Evolutionary conservation across 2,797 vertebrate species (phyloP), one percentile per base, ranked within the genome.

Genomic region (Tangara arthus): DNA sequence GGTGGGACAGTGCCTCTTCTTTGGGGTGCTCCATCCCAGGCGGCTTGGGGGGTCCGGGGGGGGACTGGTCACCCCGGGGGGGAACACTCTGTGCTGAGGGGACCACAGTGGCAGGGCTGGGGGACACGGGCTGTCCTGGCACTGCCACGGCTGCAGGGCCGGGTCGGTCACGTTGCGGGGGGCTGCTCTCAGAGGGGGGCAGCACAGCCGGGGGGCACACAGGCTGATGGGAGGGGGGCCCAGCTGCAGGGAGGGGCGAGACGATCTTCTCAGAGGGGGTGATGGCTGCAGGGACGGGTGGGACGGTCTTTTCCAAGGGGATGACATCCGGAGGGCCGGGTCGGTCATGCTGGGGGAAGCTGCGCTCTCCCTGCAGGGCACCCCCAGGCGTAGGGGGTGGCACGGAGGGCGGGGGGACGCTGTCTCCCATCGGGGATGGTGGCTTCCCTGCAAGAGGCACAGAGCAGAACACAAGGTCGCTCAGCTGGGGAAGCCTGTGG

Each of bases 341-440:
- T 30, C 6, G 65, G 57, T 75, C 73, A 0, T 0, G 30, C 60
- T 61, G 87, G 0, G 2, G 16, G 7, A 70, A 24, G 28, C 23
- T 27, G 53, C 0, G 11, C 32, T 79, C 85, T 82, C 82, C 77
- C 22, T 86, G 89, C 72, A 42, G 76, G n/a, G 76, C 26, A 12
- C 7, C 81, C 81, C 81, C 84, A 8, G 73, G 68, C 0, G 3
- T 32, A 37, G 65, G 27, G 63, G 78, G 56, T 1, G 11, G 88
- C 11, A 53, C 19, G 3, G 83, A 41, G 6, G 5, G 3, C 1
- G 46, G 44, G 21, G 60, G 53, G 69, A 87, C 42, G 56, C 96
- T 96, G 91, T 96, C 93, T 90, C 97, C 93, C 89, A 97, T 97
- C 53, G 65, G 96, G 39, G 95, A 94, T 0, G 50, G 52, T 27